These are phyloP conservation scores for Dendronephthya gigantea DNA, from an alignment of 64 coral and sea anemone genomes.

Conservation along the genomic window DNA sequence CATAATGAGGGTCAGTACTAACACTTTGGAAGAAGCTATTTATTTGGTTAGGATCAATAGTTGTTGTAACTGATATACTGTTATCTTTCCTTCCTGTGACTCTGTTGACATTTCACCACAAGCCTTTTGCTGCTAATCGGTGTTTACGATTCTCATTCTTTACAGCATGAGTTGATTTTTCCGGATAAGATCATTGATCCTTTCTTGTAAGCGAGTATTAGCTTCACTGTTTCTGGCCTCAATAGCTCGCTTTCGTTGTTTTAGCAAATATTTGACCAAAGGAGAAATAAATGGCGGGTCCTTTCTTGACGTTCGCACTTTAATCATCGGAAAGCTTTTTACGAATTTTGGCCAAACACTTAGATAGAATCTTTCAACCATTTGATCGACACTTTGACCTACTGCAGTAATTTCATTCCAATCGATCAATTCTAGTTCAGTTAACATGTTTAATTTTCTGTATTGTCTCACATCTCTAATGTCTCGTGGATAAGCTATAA, in stretches of 20 bases:
- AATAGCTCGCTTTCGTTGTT: conserved; percentile 25
- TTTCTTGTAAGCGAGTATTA: conserved; percentile 1
- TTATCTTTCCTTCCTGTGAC: conserved; percentile 49
- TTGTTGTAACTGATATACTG: no score
- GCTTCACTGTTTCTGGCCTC: neutral
- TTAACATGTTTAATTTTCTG: conserved; percentile 26
- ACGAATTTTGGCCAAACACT: conserved; percentile 28
- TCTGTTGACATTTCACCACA: conserved; percentile 36
- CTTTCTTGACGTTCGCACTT: conserved; percentile 28
- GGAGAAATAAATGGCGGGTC: conserved; percentile 36
- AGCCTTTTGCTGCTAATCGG: conserved; percentile 25
- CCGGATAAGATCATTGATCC: conserved; percentile 28
- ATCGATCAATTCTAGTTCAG: neutral
- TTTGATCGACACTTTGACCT: neutral
- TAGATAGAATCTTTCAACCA: conserved; percentile 20
- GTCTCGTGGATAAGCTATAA: conserved; percentile 14
- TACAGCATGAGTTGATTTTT: conserved; percentile 28
- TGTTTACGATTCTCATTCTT: conserved; percentile 43
- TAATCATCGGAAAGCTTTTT: conserved; percentile 24
- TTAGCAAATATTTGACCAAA: conserved; percentile 37
- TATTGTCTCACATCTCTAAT: conserved; percentile 26
- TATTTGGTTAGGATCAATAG: conserved; percentile 25
- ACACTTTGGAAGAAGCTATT: neutral
- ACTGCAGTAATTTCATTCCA: neutral
- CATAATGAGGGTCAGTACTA: conserved; percentile 6